A percentile compares a stretch with the other conserved stretches of the same genome.
Evolutionary conservation across 1,140 invertebrate genomes (phyloP).

Genomic region (Nixonia krombeini): DNA sequence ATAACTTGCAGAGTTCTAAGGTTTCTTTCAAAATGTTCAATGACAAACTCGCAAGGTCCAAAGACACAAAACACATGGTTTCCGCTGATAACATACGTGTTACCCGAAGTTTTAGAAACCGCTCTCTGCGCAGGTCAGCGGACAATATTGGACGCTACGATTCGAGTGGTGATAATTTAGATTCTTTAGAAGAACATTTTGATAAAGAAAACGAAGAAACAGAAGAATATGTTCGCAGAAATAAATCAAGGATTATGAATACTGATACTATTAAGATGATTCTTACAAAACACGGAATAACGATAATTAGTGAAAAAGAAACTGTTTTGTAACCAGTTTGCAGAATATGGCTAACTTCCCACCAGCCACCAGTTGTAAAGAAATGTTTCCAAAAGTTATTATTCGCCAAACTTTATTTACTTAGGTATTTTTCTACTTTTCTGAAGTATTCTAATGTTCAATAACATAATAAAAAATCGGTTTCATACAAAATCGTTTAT

Average conservation of each 20-base stretch:
- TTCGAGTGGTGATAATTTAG: conserved; percentile 59
- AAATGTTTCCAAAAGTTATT: no score
- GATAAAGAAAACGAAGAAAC: conserved; percentile 37
- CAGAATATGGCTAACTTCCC: neutral
- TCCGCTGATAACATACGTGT: conserved; percentile 63
- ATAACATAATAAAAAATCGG: no score
- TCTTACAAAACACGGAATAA: conserved; percentile 80
- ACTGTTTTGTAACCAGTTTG: conserved; percentile 75
- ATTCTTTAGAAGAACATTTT: conserved; percentile 44
- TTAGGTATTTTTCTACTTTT: no score
- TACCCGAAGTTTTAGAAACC: conserved; percentile 46
- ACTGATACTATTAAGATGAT: conserved; percentile 80
- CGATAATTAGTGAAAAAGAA: conserved; percentile 82
- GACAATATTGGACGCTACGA: conserved; percentile 61
- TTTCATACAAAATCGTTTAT: no score
- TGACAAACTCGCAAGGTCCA: conserved; percentile 51
- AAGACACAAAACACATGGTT: conserved; percentile 54
- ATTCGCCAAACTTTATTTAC: no score
- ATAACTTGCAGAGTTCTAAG: conserved; percentile 60
- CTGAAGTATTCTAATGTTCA: no score
- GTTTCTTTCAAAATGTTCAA: conserved; percentile 38
- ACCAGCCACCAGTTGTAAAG: neutral
- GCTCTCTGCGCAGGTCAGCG: conserved; percentile 57
- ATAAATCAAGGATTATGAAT: conserved; percentile 71
- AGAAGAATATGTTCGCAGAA: conserved; percentile 2